These are phyloP conservation scores for Acanthacorydalis orientalis DNA, from an alignment of 2,888 invertebrate genomes.

Conservation along the genomic window DNA sequence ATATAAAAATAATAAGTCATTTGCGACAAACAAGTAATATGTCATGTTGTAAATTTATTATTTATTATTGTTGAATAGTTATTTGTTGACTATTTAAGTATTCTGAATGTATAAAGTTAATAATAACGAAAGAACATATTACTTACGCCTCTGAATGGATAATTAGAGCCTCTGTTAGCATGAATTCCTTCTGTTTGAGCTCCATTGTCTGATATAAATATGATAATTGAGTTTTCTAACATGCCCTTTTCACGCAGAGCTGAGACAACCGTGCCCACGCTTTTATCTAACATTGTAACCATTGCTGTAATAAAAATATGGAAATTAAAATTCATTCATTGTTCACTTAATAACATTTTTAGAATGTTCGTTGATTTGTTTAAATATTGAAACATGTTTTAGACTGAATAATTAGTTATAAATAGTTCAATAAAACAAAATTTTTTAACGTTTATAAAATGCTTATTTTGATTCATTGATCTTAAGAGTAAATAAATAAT, in stretches of 20 bases:
- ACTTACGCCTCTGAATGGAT: slow-evolving; percentile 58
- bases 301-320: slow-evolving; percentile 44
- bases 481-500: no score
- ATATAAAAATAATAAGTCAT: slow-evolving; percentile 1
- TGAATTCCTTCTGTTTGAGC: slow-evolving; percentile 59
- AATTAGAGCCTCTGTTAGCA: slow-evolving; percentile 63
- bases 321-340: not conserved
- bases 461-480: no score
- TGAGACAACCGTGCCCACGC: slow-evolving; percentile 62
- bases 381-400: not conserved
- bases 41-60: not conserved
- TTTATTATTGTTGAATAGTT: no score
- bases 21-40: not conserved
- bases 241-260: slow-evolving; percentile 51
- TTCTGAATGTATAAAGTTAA: not conserved
- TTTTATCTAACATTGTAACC: slow-evolving; percentile 75
- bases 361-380: slow-evolving; percentile 24
- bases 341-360: slow-evolving; percentile 13
- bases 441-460: no score
- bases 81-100: not conserved
- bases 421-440: no score
- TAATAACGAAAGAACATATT: not conserved
- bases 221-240: slow-evolving; percentile 66
- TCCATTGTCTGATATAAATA: slow-evolving; percentile 84
- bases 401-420: not conserved